phyloP scores from a whole-genome alignment of 2,797 vertebrate species.

The Serranus cabrilla region DNA sequence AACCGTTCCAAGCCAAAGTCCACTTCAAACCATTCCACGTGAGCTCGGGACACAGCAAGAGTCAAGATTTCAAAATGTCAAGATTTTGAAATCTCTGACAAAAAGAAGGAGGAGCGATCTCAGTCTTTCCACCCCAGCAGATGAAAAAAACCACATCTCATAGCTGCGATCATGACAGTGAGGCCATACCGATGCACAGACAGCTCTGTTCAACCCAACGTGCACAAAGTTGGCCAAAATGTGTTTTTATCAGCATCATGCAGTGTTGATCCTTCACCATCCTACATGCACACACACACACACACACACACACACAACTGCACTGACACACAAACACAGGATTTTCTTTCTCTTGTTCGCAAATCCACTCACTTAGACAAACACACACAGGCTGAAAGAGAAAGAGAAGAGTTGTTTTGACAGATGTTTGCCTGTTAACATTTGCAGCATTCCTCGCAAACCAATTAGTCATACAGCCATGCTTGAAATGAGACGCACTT shows the following conservation, averaged over 20 bases:
- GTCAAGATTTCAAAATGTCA: constrained; percentile 56
- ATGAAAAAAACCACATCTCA: constrained; percentile 36
- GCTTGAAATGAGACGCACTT: constrained; percentile 49
- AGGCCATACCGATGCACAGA: constrained; percentile 35
- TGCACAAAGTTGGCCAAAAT: constrained; percentile 37
- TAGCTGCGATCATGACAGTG: constrained; percentile 27
- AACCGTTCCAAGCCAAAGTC: constrained; percentile 38
- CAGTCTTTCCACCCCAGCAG: constrained; percentile 14
- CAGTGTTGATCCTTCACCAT: constrained; percentile 69
- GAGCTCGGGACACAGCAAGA: constrained; percentile 48
- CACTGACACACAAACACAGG: constrained; percentile 14
- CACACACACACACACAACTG: constrained; percentile 16
- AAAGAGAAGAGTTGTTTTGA: constrained; percentile 52
- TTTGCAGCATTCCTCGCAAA: constrained; percentile 71
- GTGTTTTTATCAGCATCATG: constrained; percentile 68
- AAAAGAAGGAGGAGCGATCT: constrained; percentile 12
- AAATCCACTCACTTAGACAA: constrained; percentile 46
- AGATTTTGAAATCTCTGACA: constrained; percentile 63
- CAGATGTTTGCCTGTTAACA: constrained; percentile 64
- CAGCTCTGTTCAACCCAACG: constrained; percentile 44
- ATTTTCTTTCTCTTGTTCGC: constrained; percentile 19
- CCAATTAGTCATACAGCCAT: constrained; percentile 69
- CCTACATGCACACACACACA: constrained; percentile 65
- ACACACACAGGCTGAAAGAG: constrained; percentile 56
- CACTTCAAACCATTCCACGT: constrained; percentile 26